Conservation (phyloP, 2,888 invertebrate genomes). For the Lissonota sp. region DNA sequence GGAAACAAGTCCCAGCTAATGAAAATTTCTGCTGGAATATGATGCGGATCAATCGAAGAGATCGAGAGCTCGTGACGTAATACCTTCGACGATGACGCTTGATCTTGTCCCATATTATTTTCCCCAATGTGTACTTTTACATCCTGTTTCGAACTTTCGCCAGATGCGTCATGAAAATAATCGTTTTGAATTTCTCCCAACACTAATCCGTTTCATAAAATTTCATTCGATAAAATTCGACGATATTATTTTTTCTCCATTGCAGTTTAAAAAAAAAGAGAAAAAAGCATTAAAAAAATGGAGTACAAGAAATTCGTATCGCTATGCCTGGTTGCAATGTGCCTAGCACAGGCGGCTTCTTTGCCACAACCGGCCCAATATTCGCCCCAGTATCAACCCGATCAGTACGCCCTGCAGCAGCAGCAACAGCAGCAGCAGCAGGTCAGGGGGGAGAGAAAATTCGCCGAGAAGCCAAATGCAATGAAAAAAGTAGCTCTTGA, state of each 20-base stretch:
- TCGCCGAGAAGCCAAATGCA: conserved; percentile 94
- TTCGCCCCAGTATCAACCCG: conserved; percentile 73
- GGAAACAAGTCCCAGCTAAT: neutral
- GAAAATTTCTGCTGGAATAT: neutral
- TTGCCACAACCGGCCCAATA: conserved; percentile 82
- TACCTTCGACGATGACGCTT: conserved; percentile 8
- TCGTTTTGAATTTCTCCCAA: neutral
- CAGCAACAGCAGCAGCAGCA: conserved; percentile 84
- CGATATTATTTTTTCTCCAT: conserved; percentile 5
- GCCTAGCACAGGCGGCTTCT: conserved; percentile 78
- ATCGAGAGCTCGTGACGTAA: conserved; percentile 45
- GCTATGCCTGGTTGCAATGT: conserved; percentile 89
- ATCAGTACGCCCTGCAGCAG: conserved; percentile 80
- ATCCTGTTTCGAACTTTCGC: conserved; percentile 50
- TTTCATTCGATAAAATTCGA: too few species aligned
- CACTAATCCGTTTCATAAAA: too few species aligned
- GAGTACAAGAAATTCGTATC: conserved; percentile 88
- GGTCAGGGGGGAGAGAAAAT: conserved; percentile 89
- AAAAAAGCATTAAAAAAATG: conserved; percentile 84
- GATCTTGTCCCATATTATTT: conserved; percentile 12
- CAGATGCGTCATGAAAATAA: neutral
- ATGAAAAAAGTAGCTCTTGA: conserved; percentile 94
- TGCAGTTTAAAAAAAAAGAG: conserved; percentile 10
- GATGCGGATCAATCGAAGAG: neutral
- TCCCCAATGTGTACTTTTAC: conserved; percentile 50